phyloP scores from a whole-genome alignment of 2,113 vertebrate species.

The Tachysurus fulvidraco region DNA sequence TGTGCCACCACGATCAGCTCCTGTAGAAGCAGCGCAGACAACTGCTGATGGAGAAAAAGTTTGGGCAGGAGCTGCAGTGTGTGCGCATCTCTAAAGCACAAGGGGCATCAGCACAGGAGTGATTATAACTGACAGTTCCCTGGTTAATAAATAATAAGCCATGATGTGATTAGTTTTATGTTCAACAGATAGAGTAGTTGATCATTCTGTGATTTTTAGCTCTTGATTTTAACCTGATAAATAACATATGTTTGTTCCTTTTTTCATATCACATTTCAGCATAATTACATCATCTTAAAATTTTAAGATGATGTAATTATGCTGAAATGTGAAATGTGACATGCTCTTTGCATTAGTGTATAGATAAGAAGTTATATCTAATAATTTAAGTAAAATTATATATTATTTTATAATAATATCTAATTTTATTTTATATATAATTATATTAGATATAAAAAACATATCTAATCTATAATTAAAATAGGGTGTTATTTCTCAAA shows the following conservation, averaged over 20 bases:
- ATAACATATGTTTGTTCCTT: not conserved
- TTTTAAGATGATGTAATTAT: no score
- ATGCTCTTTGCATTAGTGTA: not conserved
- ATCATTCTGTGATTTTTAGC: not conserved
- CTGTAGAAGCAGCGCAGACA: conserved; percentile 49
- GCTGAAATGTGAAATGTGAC: no score
- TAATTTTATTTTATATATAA: no score
- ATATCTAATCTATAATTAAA: no score
- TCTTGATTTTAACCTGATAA: not conserved
- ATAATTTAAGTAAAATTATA: no score
- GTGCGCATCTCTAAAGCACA: conserved; percentile 15
- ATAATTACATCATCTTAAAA: not conserved
- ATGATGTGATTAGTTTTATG: not conserved
- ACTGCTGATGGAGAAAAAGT: conserved; percentile 56
- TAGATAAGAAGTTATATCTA: no score
- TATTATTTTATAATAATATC: no score
- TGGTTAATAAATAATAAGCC: not conserved
- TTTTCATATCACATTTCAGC: not conserved
- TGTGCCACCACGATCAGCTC: conserved; percentile 32
- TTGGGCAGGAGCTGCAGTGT: conserved; percentile 25
- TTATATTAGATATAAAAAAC: no score
- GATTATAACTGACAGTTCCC: not conserved
- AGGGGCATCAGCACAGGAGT: not conserved
- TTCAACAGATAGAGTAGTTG: not conserved
- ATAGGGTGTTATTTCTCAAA: no score